Evolutionary conservation across 2,113 vertebrate species (phyloP), one percentile per base, ranked within the genome.

Genomic region (Dissostichus mawsoni): DNA sequence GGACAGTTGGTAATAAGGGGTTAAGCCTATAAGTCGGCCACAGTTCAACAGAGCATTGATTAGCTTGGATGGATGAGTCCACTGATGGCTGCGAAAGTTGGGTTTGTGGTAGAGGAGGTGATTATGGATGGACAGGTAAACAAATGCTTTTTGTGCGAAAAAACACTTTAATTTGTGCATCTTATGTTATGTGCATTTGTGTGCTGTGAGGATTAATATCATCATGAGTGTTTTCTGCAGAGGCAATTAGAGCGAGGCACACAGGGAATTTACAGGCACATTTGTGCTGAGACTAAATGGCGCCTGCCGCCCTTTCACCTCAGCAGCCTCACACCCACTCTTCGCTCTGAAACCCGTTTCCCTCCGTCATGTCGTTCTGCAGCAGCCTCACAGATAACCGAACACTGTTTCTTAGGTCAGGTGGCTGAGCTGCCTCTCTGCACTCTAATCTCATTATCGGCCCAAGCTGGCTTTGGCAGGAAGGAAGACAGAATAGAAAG

Each of bases 401-500:
- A 91, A 88, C 84, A 82, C 73, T 50, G 78, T 93, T 89, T 88
- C 92, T 91, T 84, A 83, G 88, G 68, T 81, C 86, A 87, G 91
- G 91, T 90, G 79, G 33, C 89, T 93, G 94, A 95, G 89, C 92
- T 86, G 87, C 90, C 87, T 92, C 92, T 88, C 83, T 64, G 87
- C 71, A 45, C 81, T 84, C 69, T 93, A 95, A 95, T 95, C 94
- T 92, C 87, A 94, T 95, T 94, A 95, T 78, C 88, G 77, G 82
- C 78, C 84, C 87, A 93, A 93, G 92, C 92, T 93, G 93, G 87
- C 87, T 91, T 94, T 90, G 82, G 84, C 48, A 70, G 71, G 76
- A 77, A 83, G 72, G 80, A 62, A 86, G 84, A 82, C 57, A 55
- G 75, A 86, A 82, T 74, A 64, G 69, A 87, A 83, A 87, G 86